Evolutionary conservation across 2,888 invertebrate genomes (phyloP).

Genomic region (Monopis laevigella): DNA sequence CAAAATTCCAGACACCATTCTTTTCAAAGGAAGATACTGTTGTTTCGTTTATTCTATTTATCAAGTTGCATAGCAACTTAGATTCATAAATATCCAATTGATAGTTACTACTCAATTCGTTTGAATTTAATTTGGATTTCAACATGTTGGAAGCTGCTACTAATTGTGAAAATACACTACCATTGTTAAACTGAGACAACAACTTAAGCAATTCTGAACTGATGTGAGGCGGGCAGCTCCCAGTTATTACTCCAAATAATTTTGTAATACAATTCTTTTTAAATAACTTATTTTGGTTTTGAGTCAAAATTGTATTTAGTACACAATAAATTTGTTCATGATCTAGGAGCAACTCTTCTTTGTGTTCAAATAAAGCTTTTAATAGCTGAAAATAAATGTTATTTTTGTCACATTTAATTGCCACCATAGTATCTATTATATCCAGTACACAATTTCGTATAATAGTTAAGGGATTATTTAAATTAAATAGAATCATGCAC

Average conservation of each 20-base stretch:
- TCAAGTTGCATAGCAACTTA: slow-evolving; percentile 60
- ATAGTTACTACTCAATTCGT: slow-evolving; percentile 29
- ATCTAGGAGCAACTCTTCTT: slow-evolving; percentile 72
- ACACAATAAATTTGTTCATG: slow-evolving; percentile 72
- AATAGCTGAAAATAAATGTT: slow-evolving; percentile 50
- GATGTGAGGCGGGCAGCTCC: slow-evolving; percentile 48
- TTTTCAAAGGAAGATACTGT: slow-evolving; percentile 49
- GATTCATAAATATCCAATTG: slow-evolving; percentile 59
- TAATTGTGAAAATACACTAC: slow-evolving; percentile 46
- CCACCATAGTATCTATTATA: slow-evolving; percentile 47
- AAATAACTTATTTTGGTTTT: slow-evolving; percentile 50
- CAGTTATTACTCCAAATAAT: slow-evolving; percentile 39
- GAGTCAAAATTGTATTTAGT: slow-evolving; percentile 69
- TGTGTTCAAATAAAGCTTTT: slow-evolving; percentile 50
- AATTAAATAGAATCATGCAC: slow-evolving; percentile 61
- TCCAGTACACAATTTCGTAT: slow-evolving; percentile 67
- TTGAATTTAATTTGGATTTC: slow-evolving; percentile 29
- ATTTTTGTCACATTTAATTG: slow-evolving; percentile 35
- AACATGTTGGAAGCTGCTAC: slow-evolving; percentile 32
- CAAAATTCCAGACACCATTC: slow-evolving; percentile 64
- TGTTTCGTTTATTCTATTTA: slow-evolving; percentile 62
- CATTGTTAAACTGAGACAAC: slow-evolving; percentile 50
- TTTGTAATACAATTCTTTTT: slow-evolving; percentile 42
- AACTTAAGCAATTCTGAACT: slow-evolving; percentile 55
- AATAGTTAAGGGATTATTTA: slow-evolving; percentile 60